phyloP scores from a whole-genome alignment of 2,888 invertebrate genomes.

The Fabriciana adippe region DNA sequence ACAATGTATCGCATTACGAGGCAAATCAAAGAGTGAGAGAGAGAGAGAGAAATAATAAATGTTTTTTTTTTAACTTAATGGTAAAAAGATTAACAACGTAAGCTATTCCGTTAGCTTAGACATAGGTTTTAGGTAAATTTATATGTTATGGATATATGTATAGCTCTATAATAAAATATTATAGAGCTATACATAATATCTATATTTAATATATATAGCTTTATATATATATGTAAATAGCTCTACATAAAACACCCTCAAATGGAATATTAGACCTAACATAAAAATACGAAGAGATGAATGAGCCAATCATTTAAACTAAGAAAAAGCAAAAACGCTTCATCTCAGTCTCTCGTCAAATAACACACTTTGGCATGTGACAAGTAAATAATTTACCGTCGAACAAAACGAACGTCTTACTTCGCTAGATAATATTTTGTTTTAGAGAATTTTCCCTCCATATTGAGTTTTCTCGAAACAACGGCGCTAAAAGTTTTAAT shows the following conservation, averaged over 20 bases:
- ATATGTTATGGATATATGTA: too few species aligned
- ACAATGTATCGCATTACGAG: too few species aligned
- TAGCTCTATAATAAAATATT: too few species aligned
- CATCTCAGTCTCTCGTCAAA: constrained; percentile 27
- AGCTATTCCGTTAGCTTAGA: too few species aligned
- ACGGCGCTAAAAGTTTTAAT: constrained; percentile 52
- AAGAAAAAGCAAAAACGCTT: constrained; percentile 19
- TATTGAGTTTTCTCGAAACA: constrained; percentile 49
- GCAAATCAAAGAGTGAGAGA: too few species aligned
- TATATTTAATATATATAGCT: too few species aligned
- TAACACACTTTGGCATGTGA: constrained; percentile 18
- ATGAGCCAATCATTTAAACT: constrained; percentile 11
- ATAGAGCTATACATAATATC: too few species aligned
- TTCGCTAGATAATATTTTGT: constrained; percentile 39
- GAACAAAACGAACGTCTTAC: constrained; percentile 19
- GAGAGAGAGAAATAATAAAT: too few species aligned
- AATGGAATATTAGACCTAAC: background rate
- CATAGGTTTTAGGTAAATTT: too few species aligned
- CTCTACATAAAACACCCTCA: background rate
- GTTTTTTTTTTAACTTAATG: too few species aligned
- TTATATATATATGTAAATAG: too few species aligned
- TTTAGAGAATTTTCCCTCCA: constrained; percentile 40
- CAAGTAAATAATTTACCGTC: constrained; percentile 29
- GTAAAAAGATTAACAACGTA: too few species aligned
- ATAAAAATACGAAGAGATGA: constrained; percentile 1